Conservation (phyloP, 2,888 invertebrate genomes). For the Erebia epiphron region DNA sequence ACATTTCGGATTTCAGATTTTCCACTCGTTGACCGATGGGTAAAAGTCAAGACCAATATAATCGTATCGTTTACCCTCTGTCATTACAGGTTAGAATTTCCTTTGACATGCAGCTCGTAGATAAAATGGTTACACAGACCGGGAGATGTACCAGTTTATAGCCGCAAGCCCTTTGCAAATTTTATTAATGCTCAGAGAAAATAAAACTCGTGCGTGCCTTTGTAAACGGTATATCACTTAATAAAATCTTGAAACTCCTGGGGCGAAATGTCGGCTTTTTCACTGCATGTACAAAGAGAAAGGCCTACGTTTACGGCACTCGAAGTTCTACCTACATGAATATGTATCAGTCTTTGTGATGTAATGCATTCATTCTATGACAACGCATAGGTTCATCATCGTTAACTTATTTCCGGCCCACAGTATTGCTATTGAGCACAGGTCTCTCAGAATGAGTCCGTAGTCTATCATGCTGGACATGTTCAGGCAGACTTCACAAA, state of each 20-base stretch:
- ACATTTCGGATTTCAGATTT: too few species aligned
- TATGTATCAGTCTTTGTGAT: too few species aligned
- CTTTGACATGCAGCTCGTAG: neutral
- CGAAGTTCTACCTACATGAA: too few species aligned
- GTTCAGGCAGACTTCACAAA: too few species aligned
- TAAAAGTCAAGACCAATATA: too few species aligned
- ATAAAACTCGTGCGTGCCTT: conserved; percentile 26
- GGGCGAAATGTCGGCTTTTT: conserved; percentile 4
- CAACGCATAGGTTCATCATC: too few species aligned
- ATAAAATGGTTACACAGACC: conserved; percentile 4
- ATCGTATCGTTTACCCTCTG: neutral
- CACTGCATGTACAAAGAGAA: neutral
- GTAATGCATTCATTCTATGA: too few species aligned
- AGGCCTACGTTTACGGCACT: too few species aligned
- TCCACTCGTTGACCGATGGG: neutral
- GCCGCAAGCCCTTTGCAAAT: conserved; percentile 26
- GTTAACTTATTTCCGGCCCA: too few species aligned
- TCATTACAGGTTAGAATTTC: neutral
- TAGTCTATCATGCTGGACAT: too few species aligned
- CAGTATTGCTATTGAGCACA: too few species aligned
- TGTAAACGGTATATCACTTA: conserved; percentile 28
- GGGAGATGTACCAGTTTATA: conserved; percentile 10
- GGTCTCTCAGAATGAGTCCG: too few species aligned
- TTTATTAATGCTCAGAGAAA: conserved; percentile 23
- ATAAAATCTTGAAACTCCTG: conserved; percentile 21